Percentiles rank a stretch among this genome's conserved stretches.
phyloP scores from a whole-genome alignment of 35 echinoderm and acorn worm genomes.

The Hemicentrotus pulcherrimus region DNA sequence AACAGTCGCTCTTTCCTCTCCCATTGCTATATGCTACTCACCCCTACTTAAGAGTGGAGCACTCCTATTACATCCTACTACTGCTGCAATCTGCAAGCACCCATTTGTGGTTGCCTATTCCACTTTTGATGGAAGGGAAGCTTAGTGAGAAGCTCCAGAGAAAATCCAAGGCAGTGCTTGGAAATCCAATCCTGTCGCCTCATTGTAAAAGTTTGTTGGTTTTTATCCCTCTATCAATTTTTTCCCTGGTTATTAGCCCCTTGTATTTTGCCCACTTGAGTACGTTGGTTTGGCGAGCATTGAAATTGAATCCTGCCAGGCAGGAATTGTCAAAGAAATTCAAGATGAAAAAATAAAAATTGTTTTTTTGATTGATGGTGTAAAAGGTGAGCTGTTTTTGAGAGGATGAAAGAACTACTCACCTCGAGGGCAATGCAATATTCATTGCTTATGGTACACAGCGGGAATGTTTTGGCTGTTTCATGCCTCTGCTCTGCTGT shows the following conservation, averaged over 20 bases:
- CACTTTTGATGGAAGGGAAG: background rate
- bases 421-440: background rate
- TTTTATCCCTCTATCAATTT: background rate
- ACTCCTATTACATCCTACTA: background rate
- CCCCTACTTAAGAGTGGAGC: background rate
- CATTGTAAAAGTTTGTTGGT: background rate
- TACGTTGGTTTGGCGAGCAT: background rate
- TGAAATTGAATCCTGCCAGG: background rate
- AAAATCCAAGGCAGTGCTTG: background rate
- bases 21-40: background rate
- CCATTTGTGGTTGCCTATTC: background rate
- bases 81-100: no score
- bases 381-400: background rate
- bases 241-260: background rate
- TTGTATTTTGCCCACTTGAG: background rate
- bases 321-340: background rate
- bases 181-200: background rate
- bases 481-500: background rate
- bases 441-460: conserved; percentile 1
- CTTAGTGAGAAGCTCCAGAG: background rate
- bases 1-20: background rate
- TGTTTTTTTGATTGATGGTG: background rate
- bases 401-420: background rate
- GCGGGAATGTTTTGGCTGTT: background rate
- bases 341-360: background rate